Evolutionary conservation across 2,797 vertebrate genomes (phyloP), one percentile per base, ranked within the genome.

Genomic region (Diplodus puntazzo): DNA sequence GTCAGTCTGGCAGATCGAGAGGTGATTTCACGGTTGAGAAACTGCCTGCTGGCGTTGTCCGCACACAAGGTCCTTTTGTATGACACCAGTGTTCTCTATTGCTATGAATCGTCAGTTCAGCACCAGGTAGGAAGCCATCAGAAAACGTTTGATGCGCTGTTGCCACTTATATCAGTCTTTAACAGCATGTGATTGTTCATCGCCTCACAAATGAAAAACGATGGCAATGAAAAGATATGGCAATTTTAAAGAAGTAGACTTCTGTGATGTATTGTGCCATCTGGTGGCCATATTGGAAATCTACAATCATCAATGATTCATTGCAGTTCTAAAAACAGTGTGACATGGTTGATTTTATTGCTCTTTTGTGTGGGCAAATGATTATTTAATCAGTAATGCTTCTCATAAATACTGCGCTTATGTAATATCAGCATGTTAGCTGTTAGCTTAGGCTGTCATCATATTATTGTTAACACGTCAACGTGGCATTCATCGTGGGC

Each of bases 61-160:
- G 88, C 95, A 5, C 96, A 99, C 88, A 98, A 97, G 81, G 85
- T 99, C 83, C 91, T 97, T 77, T 90, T 99, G 68, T 99, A 96
- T 17, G 98, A 99, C 85, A 99, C 98, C 80, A 99, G 98, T 70
- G 96, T 99, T 78, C 93, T 99, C 18, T 99, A 99, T 58, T 99
- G 98, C 94, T 99, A 98, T 0, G 98, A 99, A 82, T 97, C 96
- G 0, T 98, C 98, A 11, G 93, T 97, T 72, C 66, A 95, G 0
- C 97, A 99, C 65, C 96, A 97, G 98, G 98, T 99, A 78, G 11
- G 79, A 62, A 54, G 34, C 69, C 25, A 1, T 8, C 1, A 0
- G 8, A 27, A 43, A 20, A 12, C 27, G 46, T 50, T 5, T 46
- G 0, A 34, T 39, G 11, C 18, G 7, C 54, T 54, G 13, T 25